Base-by-base conservation (phyloP, 1,140 invertebrate genomes). In the Lasioglossum albipes region DNA sequence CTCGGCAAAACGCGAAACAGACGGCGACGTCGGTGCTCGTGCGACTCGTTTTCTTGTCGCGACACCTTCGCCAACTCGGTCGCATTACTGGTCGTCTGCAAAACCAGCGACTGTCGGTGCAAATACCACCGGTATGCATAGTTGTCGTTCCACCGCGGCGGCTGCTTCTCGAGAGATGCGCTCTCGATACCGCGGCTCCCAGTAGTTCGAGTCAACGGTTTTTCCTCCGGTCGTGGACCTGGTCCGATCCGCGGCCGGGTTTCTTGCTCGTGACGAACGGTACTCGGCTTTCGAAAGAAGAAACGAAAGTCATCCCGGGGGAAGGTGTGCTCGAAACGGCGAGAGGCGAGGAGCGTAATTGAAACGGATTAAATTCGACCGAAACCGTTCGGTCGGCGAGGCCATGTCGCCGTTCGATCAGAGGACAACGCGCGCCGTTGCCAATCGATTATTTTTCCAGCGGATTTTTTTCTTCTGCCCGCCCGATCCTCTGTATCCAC, bases 1-100 rank as follows among this genome's bases (percentile, higher is more conserved):
- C 76, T 87, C 85, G 85, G 71, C 86, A 87, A 87, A 87, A 87
- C 86, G 86, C 62, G 82, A 87, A 84, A 87, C 86, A 87, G 78
- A 84, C 82, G 82, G 68, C 41, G 85, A 67, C 65, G 61, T 71
- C 61, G 66, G 62, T 36, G 59, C 64, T 57, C 66, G 59, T 79
- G 57, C 45, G 49, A 16, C 36, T 36, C 36, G 68, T 62, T 71
- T 84, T 86, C 86, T 87, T 87, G 75, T 41, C 68, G 61, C 57
- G 54, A 31, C 68, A 66, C 69, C 76, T 77, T 75, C 64, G 62
- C 64, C 68, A 75, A 74, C 41, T 70, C 75, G 79, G 78, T 84
- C 85, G 82, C 76, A 81, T 87, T 87, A 86, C 85, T 72, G 78
- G 80, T 65, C 70, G 52, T 54, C 82, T 66, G 67, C 76, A 86